A percentile compares a stretch with the other conserved stretches of the same genome.
Conservation (phyloP, 2,113 vertebrate species). For the Hemicordylus capensis region DNA sequence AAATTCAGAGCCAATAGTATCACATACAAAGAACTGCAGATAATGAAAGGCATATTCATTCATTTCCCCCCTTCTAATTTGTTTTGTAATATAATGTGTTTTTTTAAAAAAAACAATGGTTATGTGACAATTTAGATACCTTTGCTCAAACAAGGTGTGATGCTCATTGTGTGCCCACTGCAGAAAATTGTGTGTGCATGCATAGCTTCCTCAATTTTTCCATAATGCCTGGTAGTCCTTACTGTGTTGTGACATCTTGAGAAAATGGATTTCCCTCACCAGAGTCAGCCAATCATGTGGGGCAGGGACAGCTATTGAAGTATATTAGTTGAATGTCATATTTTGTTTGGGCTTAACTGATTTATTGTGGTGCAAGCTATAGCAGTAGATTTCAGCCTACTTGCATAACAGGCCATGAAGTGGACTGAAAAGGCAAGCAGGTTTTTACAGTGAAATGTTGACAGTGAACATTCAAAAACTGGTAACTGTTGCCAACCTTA, state of each 20-base stretch:
- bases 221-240: neutral
- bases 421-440: no score
- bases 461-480: neutral
- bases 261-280: no score
- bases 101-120: neutral
- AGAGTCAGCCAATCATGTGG: no score
- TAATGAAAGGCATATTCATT: conserved; percentile 22
- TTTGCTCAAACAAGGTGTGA: neutral
- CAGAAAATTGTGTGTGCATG: neutral
- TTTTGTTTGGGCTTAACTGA: no score
- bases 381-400: no score
- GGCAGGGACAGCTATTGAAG: no score
- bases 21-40: conserved; percentile 39
- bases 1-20: conserved; percentile 42
- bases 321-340: no score
- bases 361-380: no score
- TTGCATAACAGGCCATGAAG: no score
- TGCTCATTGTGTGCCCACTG: neutral
- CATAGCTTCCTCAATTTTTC: neutral
- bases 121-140: neutral
- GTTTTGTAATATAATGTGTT: neutral
- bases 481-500: neutral
- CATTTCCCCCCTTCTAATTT: conserved; percentile 14
- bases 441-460: no score
- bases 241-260: no score